phyloP scores from a whole-genome alignment of 92 coral and sea anemone genomes.

The Epizoanthus scotinus region DNA sequence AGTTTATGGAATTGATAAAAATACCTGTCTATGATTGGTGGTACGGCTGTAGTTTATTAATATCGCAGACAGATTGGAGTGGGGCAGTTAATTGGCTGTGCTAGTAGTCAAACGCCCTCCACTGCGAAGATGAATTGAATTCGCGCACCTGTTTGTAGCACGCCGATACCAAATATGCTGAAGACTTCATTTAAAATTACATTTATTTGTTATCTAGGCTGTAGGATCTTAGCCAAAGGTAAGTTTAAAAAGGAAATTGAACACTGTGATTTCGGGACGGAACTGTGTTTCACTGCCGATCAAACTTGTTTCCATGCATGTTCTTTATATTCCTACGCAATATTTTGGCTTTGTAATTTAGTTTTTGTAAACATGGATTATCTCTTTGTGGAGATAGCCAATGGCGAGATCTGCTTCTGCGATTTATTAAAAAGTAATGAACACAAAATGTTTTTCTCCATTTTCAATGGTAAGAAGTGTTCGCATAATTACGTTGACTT shows the following conservation, averaged over 20 bases:
- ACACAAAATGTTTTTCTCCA: neutral
- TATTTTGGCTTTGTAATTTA: conserved; percentile 11
- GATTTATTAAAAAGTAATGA: conserved; percentile 18
- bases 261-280: neutral
- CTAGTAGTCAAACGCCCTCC: conserved; percentile 3
- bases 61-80: conserved; percentile 4
- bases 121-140: neutral
- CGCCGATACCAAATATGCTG: neutral
- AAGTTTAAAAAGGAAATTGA: conserved; percentile 3
- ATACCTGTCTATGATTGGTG: conserved; percentile 27
- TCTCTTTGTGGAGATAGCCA: conserved; percentile 18
- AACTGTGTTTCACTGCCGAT: neutral
- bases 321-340: neutral
- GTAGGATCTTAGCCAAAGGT: neutral
- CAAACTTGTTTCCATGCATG: too few species aligned
- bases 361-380: conserved; percentile 6
- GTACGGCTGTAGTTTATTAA: neutral
- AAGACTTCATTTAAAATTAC: conserved; percentile 1
- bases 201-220: neutral
- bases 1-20: conserved; percentile 33
- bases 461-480: conserved; percentile 1
- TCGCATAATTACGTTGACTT: neutral
- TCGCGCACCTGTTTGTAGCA: conserved; percentile 3
- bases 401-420: neutral
- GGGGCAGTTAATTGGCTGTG: conserved; percentile 22